Percentiles rank a stretch among this genome's conserved stretches.
Evolutionary conservation across 2,113 vertebrate species (phyloP).

Genomic region (Hiodon alosoides): DNA sequence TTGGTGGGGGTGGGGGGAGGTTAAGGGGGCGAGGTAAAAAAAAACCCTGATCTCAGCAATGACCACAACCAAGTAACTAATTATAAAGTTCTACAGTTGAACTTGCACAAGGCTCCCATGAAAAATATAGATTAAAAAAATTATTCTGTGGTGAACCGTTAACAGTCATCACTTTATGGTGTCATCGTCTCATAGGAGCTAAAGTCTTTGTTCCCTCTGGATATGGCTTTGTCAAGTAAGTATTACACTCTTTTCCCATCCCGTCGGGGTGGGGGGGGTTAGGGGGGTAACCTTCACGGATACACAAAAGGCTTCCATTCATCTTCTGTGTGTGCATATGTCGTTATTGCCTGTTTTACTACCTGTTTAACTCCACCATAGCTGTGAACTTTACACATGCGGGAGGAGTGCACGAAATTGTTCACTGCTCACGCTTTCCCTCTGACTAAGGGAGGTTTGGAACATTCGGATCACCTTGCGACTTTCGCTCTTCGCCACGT

Average conservation of each 20-base stretch:
- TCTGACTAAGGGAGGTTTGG: no score
- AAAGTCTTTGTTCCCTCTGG: background rate
- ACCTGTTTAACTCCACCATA: no score
- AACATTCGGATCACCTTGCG: no score
- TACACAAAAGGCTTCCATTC: background rate
- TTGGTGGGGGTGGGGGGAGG: background rate
- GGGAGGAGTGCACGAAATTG: no score
- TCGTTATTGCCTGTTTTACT: background rate
- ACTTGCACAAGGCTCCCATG: conserved; percentile 48
- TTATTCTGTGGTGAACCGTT: background rate
- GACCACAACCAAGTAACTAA: conserved; percentile 42
- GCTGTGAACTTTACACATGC: no score
- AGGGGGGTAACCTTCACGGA: background rate
- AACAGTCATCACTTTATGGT: no score
- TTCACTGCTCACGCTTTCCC: background rate
- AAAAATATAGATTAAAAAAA: background rate
- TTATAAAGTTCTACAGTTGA: conserved; percentile 60
- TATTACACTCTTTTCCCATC: background rate
- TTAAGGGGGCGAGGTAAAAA: background rate
- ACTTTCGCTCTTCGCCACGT: no score
- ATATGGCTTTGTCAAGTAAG: background rate
- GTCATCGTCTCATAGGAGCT: background rate
- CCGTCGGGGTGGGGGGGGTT: conserved; percentile 3
- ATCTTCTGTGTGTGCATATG: background rate
- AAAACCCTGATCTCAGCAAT: conserved; percentile 69